These are phyloP conservation scores for Oxygymnocypris stewartii DNA, from an alignment of 2,113 vertebrate species.

Conservation along the genomic window DNA sequence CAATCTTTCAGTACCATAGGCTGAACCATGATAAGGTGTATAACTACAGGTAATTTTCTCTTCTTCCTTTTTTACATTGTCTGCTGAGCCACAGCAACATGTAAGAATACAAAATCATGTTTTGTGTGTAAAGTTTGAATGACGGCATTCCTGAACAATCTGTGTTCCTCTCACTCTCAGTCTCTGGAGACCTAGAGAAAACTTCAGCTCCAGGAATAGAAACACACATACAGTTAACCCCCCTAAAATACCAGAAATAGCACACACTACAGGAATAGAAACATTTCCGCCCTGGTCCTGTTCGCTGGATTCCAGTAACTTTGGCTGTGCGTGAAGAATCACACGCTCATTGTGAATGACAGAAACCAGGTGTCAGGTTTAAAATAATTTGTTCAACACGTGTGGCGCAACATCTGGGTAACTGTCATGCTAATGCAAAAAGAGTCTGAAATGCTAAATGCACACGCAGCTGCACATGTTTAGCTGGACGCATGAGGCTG, in stretches of 20 bases:
- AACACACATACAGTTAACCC: neutral
- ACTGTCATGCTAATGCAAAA: neutral
- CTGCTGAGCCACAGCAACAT: neutral
- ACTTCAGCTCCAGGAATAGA: constrained; percentile 15
- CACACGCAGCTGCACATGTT: neutral
- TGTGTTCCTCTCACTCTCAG: constrained; percentile 18
- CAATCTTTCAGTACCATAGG: neutral
- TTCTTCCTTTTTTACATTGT: constrained; percentile 1
- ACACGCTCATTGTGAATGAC: neutral
- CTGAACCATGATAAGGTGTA: neutral
- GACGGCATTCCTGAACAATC: constrained; percentile 46
- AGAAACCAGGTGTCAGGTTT: neutral
- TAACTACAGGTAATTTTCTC: neutral
- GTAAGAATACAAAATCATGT: neutral
- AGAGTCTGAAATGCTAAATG: neutral
- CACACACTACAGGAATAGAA: constrained; percentile 48
- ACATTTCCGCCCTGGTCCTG: constrained; percentile 47
- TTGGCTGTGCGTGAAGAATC: constrained; percentile 2
- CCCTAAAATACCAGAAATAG: constrained; percentile 34
- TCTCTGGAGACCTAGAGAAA: constrained; percentile 42
- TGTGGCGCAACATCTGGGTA: neutral
- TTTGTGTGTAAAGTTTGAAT: constrained; percentile 33
- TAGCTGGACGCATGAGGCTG: neutral
- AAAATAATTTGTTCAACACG: neutral
- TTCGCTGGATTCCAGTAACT: constrained; percentile 54